Evolutionary conservation across 2,113 vertebrate genomes (phyloP).

Genomic region (Burhinus bistriatus): DNA sequence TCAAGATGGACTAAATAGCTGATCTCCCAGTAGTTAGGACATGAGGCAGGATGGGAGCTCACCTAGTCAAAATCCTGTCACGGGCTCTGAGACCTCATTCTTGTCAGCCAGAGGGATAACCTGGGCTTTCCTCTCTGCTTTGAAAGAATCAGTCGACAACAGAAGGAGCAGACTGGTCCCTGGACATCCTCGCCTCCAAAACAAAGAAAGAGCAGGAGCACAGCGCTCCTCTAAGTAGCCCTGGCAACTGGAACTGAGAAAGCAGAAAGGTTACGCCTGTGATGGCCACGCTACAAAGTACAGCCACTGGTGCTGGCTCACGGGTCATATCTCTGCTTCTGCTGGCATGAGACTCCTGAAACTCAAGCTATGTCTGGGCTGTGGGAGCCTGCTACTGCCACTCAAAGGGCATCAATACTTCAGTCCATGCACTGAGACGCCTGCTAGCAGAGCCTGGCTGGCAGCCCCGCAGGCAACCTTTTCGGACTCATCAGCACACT

Average conservation of each 20-base stretch:
- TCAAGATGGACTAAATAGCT: background rate
- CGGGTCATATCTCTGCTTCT: background rate
- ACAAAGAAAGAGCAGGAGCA: background rate
- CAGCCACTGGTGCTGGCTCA: background rate
- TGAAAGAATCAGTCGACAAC: accelerated
- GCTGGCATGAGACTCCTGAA: conserved; percentile 1
- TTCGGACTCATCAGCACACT: background rate
- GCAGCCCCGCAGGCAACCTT: conserved; percentile 9
- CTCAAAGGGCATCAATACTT: conserved; percentile 29
- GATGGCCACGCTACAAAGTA: background rate
- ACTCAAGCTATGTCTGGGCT: background rate
- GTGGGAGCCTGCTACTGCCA: conserved; percentile 51
- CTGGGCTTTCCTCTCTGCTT: background rate
- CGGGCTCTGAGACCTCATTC: background rate
- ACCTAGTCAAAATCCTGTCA: background rate
- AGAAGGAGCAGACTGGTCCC: background rate
- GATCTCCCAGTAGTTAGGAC: background rate
- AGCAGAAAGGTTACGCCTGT: background rate
- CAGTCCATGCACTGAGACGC: background rate
- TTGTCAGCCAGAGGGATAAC: background rate
- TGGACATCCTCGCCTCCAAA: background rate
- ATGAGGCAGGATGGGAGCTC: background rate
- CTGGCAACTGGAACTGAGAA: background rate
- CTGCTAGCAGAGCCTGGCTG: background rate
- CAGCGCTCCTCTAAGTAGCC: background rate